Conservation (phyloP, 2,113 vertebrate genomes). For the Pelvicachromis taeniatus region DNA sequence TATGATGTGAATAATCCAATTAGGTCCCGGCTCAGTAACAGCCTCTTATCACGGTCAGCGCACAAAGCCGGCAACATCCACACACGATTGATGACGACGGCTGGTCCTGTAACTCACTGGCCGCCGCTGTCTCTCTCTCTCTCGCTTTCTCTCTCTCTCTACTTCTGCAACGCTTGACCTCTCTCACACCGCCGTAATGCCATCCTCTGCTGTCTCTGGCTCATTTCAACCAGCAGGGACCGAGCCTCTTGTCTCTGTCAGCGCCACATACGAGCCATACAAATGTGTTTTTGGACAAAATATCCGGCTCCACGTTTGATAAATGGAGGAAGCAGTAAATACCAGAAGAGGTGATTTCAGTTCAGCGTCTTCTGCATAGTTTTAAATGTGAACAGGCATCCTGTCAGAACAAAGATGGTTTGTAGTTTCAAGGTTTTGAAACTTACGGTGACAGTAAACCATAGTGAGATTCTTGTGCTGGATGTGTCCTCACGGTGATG, state of each 20-base stretch:
- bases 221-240: constrained; percentile 8
- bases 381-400: neutral
- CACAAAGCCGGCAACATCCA: constrained; percentile 58
- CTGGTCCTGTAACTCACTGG: constrained; percentile 38
- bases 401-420: neutral
- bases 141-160: neutral
- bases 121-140: neutral
- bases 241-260: neutral
- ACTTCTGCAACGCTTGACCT: constrained; percentile 46
- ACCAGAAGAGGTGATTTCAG: neutral
- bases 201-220: constrained; percentile 18
- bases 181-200: constrained; percentile 14
- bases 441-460: neutral
- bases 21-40: constrained; percentile 62
- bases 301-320: neutral
- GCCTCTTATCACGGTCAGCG: constrained; percentile 64
- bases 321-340: neutral
- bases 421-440: neutral
- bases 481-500: neutral
- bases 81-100: constrained; percentile 45
- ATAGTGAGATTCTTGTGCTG: neutral
- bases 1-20: constrained; percentile 74
- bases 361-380: neutral
- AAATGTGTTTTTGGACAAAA: constrained; percentile 1
- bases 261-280: neutral